Percentiles rank a stretch among this genome's conserved stretches.
Evolutionary conservation across 2,113 vertebrate species (phyloP).

Genomic region (Trochalopteron elliotii): DNA sequence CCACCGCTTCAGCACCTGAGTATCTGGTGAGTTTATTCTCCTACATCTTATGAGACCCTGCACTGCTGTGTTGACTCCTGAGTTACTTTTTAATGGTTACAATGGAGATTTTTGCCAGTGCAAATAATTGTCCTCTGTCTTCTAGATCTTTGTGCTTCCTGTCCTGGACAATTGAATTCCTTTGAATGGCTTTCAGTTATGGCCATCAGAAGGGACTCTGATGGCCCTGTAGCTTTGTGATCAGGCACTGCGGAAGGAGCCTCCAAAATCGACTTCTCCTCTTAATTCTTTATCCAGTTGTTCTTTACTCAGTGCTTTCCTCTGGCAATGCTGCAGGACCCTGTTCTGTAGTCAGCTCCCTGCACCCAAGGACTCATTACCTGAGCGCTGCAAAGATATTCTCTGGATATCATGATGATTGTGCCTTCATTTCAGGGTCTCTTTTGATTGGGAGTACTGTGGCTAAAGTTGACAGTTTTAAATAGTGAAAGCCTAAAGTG

Average conservation of each 20-base stretch:
- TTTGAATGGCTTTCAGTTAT: background rate
- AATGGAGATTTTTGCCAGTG: background rate
- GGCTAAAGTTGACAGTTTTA: background rate
- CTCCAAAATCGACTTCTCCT: background rate
- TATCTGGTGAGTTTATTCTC: background rate
- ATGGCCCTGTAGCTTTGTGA: background rate
- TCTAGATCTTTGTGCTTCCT: background rate
- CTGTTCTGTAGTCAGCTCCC: background rate
- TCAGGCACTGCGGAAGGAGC: background rate
- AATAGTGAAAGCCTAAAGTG: background rate
- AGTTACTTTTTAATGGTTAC: background rate
- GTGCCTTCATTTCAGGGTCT: background rate
- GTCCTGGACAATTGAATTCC: background rate
- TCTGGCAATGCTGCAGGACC: background rate
- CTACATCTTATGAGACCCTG: background rate
- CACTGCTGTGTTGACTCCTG: background rate
- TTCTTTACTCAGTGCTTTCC: background rate
- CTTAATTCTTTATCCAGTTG: background rate
- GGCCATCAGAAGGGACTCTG: background rate
- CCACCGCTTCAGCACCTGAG: background rate
- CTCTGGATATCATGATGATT: background rate
- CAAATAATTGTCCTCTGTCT: background rate
- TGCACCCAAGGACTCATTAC: rapidly evolving
- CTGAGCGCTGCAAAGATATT: background rate
- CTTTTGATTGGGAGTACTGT: background rate